phyloP scores from a whole-genome alignment of 2,113 vertebrate species.

The Sturnus vulgaris region DNA sequence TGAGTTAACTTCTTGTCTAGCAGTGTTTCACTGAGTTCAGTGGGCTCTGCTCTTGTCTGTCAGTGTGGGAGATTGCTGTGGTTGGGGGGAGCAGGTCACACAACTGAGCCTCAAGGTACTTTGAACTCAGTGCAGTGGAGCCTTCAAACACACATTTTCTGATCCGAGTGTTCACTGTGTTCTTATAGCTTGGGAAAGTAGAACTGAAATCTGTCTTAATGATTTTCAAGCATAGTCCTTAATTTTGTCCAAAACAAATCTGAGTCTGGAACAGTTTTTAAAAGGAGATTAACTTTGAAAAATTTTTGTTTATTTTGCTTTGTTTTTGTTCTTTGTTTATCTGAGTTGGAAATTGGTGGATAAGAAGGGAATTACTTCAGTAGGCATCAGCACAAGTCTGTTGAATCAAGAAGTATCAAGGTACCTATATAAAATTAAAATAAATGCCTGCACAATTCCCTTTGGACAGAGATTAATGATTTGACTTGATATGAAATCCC shows the following conservation, averaged over 20 bases:
- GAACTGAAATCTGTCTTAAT: not conserved
- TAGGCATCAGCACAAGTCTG: not conserved
- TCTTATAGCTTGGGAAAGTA: not conserved
- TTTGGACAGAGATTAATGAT: slow-evolving; percentile 20
- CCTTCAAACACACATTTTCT: not conserved
- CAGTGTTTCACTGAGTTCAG: not conserved
- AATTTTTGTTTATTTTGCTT: not conserved
- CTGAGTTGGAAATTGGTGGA: not conserved
- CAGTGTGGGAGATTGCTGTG: not conserved
- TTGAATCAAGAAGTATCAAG: not conserved
- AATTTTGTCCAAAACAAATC: not conserved
- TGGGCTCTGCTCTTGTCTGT: not conserved
- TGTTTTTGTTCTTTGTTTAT: not conserved
- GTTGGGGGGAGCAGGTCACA: not conserved
- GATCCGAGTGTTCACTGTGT: not conserved
- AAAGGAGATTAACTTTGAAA: not conserved
- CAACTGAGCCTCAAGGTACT: not conserved
- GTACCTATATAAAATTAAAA: slow-evolving; percentile 4
- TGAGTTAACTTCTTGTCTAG: not conserved
- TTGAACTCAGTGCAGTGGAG: not conserved
- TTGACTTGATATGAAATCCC: slow-evolving; percentile 46
- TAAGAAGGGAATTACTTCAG: not conserved
- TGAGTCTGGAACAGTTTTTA: not conserved
- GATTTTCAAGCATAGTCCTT: not conserved
- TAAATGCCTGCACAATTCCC: slow-evolving; percentile 13